Percentiles rank a stretch among this genome's conserved stretches.
phyloP scores from a whole-genome alignment of 2,888 invertebrate genomes.

The Euplexia lucipara region DNA sequence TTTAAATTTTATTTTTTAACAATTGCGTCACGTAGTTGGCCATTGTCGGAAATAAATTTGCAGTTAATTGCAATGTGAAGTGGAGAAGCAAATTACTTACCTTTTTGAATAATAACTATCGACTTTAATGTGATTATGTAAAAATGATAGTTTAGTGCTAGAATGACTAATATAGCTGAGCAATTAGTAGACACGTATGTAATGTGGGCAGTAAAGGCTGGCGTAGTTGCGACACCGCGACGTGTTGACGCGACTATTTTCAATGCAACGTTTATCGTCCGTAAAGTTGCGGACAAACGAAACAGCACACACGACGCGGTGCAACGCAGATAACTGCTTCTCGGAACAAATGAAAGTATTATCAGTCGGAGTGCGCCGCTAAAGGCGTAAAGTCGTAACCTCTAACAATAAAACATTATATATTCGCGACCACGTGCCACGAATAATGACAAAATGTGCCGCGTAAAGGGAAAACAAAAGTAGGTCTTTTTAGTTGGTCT shows the following conservation, averaged over 20 bases:
- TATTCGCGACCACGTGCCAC: slow-evolving; percentile 89
- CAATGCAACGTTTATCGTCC: slow-evolving; percentile 64
- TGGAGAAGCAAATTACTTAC: background rate
- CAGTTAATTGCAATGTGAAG: slow-evolving; percentile 15
- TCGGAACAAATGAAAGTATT: slow-evolving; percentile 88
- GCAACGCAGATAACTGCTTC: slow-evolving; percentile 83
- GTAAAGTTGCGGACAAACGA: slow-evolving; percentile 68
- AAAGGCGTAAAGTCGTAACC: slow-evolving; percentile 89
- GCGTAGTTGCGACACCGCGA: slow-evolving; percentile 50
- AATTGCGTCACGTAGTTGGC: slow-evolving; percentile 61
- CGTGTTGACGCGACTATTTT: slow-evolving; percentile 63
- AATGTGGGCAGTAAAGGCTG: slow-evolving; percentile 45
- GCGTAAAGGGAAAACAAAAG: slow-evolving; percentile 85
- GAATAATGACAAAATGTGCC: slow-evolving; percentile 86
- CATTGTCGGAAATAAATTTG: slow-evolving; percentile 62
- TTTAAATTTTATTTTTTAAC: slow-evolving; percentile 72
- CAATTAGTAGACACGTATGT: slow-evolving; percentile 61
- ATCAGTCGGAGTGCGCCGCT: slow-evolving; percentile 84
- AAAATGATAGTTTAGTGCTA: no score
- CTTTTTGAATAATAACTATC: no score
- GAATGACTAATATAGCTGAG: slow-evolving; percentile 32
- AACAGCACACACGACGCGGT: slow-evolving; percentile 64
- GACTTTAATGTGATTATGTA: no score
- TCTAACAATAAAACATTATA: slow-evolving; percentile 89
- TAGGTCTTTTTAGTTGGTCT: slow-evolving; percentile 80